Evolutionary conservation across 2,888 invertebrate species (phyloP), one percentile per base, ranked within the genome.

Genomic region (Acanthococcus lagerstroemiae): DNA sequence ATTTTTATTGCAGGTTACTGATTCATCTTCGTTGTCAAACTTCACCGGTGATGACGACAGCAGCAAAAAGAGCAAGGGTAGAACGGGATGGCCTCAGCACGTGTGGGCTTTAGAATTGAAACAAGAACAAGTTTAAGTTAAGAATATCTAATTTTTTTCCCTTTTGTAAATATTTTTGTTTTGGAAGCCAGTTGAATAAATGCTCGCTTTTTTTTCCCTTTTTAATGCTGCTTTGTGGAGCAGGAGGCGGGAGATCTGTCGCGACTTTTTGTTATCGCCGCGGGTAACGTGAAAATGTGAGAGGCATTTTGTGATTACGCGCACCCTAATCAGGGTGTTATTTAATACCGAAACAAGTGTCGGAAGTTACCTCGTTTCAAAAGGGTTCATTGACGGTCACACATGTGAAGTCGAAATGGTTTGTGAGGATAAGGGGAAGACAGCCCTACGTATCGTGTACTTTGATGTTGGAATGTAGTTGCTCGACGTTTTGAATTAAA

Each of bases 41-140:
- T 45, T 45, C 46, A 45, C 15, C 46, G 60, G 26, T n/a, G n/a
- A n/a, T n/a, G 60, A 54, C n/a, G 65, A 56, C 12, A 70, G 69
- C 52, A 46, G 56, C 6, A 69, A 70, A 68, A 81, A 84, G 71
- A 78, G 83, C 67, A 92, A 91, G 76, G 93, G 93, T 0, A 83
- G 95, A 67, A 95, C 95, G 0, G 95, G 95, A 15, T 95, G 95
- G 95, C 95, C 95, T 0, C 94, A 95, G 74, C 91, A 93, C 77
- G 95, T 95, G 70, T 95, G 95, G 95, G 95, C 94, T 0, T 79
- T 91, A 46, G 89, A 90, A 74, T 77, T 90, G 71, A 85, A 89
- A 76, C 84, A 83, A 73, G 86, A 88, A 77, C 83, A 83, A 72
- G 54, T 70, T 48, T 70, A n/a, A n/a, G n/a, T n/a, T n/a, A n/a